Conservation (phyloP, 1,140 invertebrate species). For the Drosophila seguyi region DNA sequence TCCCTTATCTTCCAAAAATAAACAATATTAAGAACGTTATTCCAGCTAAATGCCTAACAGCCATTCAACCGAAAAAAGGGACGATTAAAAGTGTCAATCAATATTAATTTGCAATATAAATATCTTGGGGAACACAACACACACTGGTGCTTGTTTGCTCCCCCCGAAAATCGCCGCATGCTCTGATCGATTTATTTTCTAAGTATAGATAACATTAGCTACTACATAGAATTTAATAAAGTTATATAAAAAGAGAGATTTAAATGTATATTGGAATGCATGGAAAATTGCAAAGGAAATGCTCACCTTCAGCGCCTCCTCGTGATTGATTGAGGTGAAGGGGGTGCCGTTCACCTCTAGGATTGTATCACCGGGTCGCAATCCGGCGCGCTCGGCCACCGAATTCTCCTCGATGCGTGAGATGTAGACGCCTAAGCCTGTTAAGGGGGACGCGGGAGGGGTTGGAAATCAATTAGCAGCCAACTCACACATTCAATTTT, state of each 20-base stretch:
- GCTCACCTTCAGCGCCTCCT: slow-evolving; percentile 94
- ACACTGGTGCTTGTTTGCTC: neutral
- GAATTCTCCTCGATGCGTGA: slow-evolving; percentile 94
- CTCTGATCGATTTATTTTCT: slow-evolving; percentile 68
- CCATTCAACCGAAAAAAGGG: neutral
- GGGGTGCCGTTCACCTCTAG: slow-evolving; percentile 95
- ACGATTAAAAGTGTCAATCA: slow-evolving; percentile 7
- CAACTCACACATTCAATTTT: slow-evolving; percentile 55
- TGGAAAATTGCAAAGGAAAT: slow-evolving; percentile 28
- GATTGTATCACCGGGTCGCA: slow-evolving; percentile 94
- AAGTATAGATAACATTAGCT: slow-evolving; percentile 60
- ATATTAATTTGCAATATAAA: slow-evolving; percentile 23
- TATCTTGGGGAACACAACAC: neutral
- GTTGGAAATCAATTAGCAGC: slow-evolving; percentile 71
- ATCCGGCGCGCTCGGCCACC: slow-evolving; percentile 92
- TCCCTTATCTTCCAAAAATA: neutral
- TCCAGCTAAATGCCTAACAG: neutral
- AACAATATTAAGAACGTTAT: neutral
- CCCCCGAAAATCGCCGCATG: slow-evolving; percentile 27
- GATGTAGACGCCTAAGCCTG: slow-evolving; percentile 94
- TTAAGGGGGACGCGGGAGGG: slow-evolving; percentile 30
- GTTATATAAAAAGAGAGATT: slow-evolving; percentile 39
- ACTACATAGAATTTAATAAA: slow-evolving; percentile 60
- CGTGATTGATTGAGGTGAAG: slow-evolving; percentile 94
- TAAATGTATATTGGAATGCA: slow-evolving; percentile 36